A percentile compares a stretch with the other conserved stretches of the same genome.
Conservation (phyloP, 2,888 invertebrate genomes). For the Dryadula phaetusa region DNA sequence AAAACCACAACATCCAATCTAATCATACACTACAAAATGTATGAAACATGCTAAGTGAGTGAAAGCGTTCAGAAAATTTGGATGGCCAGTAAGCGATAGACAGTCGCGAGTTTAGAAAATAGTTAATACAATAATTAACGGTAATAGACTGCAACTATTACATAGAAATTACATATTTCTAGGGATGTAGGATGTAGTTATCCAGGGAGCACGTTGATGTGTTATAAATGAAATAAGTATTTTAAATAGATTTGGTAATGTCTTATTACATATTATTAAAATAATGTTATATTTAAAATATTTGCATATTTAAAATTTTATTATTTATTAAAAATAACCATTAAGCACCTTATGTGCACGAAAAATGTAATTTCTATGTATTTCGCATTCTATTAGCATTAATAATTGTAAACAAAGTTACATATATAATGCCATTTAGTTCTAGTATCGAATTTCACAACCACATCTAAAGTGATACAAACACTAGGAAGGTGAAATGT, state of each 20-base stretch:
- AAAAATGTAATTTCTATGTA: slow-evolving; percentile 7
- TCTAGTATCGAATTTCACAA: slow-evolving; percentile 54
- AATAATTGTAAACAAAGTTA: background rate
- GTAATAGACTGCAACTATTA: background rate
- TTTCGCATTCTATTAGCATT: background rate
- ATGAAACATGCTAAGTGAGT: slow-evolving; percentile 66
- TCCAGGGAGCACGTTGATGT: background rate
- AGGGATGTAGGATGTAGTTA: background rate
- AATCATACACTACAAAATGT: slow-evolving; percentile 60
- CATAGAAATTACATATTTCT: background rate
- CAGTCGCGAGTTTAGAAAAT: slow-evolving; percentile 37
- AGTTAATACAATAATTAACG: slow-evolving; percentile 6
- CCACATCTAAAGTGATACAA: slow-evolving; percentile 66
- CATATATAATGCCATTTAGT: slow-evolving; percentile 27
- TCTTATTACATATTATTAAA: no score
- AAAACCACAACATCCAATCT: slow-evolving; percentile 69
- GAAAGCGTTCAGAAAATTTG: slow-evolving; percentile 60
- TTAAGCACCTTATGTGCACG: no score
- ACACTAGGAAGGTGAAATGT: slow-evolving; percentile 63
- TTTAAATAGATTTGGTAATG: no score
- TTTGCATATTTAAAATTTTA: no score
- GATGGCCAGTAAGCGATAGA: slow-evolving; percentile 67
- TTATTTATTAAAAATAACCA: no score
- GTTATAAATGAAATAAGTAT: no score
- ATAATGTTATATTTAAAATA: no score